Evolutionary conservation across 1,140 invertebrate species (phyloP).

Genomic region (Amyelois transitella): DNA sequence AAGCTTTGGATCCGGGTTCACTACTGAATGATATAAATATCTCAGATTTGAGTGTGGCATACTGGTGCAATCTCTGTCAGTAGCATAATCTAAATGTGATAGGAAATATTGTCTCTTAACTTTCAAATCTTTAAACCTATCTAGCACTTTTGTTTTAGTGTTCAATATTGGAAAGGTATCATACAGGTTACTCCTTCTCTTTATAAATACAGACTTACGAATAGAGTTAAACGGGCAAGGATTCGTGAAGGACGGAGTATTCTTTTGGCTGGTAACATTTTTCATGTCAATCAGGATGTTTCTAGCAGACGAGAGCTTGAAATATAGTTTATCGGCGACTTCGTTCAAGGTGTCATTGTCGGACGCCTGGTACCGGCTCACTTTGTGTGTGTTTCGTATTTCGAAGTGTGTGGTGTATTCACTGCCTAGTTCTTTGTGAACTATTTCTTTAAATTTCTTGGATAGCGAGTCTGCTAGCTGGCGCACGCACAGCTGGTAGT

Average conservation of each 20-base stretch:
- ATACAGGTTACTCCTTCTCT: slow-evolving; percentile 48
- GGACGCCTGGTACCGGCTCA: slow-evolving; percentile 38
- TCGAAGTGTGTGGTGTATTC: slow-evolving; percentile 58
- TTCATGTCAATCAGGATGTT: slow-evolving; percentile 60
- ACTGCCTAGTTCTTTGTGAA: slow-evolving; percentile 54
- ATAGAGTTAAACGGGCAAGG: slow-evolving; percentile 71
- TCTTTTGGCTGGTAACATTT: slow-evolving; percentile 41
- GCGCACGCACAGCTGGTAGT: slow-evolving; percentile 48
- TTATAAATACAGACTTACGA: slow-evolving; percentile 61
- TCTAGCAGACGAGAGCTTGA: slow-evolving; percentile 53
- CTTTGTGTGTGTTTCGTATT: slow-evolving; percentile 48
- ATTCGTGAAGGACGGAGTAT: slow-evolving; percentile 62
- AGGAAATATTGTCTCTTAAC: slow-evolving; percentile 68
- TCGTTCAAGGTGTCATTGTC: slow-evolving; percentile 42
- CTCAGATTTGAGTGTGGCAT: slow-evolving; percentile 60
- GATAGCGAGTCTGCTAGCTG: slow-evolving; percentile 49
- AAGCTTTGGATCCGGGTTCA: slow-evolving; percentile 63
- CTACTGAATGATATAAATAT: slow-evolving; percentile 61
- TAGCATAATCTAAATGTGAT: slow-evolving; percentile 64
- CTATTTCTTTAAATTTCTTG: slow-evolving; percentile 53
- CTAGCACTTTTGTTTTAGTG: slow-evolving; percentile 47
- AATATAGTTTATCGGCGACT: slow-evolving; percentile 54
- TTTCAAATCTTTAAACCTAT: slow-evolving; percentile 64
- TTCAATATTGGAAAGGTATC: slow-evolving; percentile 35
- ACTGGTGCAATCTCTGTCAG: slow-evolving; percentile 60